Evolutionary conservation across 1,140 invertebrate genomes (phyloP), one percentile per base, ranked within the genome.

Genomic region (Drosophila watanabei): DNA sequence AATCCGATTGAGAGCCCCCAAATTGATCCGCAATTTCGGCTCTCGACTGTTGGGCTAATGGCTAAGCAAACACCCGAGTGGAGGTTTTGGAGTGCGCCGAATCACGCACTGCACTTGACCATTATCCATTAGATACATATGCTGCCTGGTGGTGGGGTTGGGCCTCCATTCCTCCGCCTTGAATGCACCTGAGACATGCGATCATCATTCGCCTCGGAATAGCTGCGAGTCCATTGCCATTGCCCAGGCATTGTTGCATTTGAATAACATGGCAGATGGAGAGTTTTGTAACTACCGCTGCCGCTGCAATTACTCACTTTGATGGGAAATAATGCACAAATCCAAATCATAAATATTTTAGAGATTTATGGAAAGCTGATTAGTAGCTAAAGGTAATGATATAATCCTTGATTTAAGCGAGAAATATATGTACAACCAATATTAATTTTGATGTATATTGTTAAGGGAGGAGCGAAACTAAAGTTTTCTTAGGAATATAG

Each of bases 61-160:
- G 71, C 69, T 73, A 73, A 45, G 71, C 71, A 75, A 75, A 75
- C 71, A 75, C 45, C 45, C 52, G 20, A 39, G 45, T 45, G 62
- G 65, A 48, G n/a, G 64, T 18, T 10, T 56, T 56, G 41, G 68
- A 71, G 68, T 60, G 39, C 45, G 56, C 68, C 70, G 71, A 75
- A 75, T 75, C 71, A 75, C 71, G 71, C 71, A 75, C 56, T 73
- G 69, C 68, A 75, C 71, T 75, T 75, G 71, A 73, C 70, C 70
- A 73, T 73, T 73, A 73, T 73, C 68, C 52, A 56, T 35, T 57
- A 51, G 1, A 24, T 24, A 24, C 24, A 24, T n/a, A 10, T 28
- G 24, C 28, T 10, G 30, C 30, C 11, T 51, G 33, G 58, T 18
- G 64, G 59, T 32, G 35, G 63, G 61, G 46, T 39, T 57, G 54